Evolutionary conservation across 2,888 invertebrate genomes (phyloP).

Genomic region (Dryobota labecula): DNA sequence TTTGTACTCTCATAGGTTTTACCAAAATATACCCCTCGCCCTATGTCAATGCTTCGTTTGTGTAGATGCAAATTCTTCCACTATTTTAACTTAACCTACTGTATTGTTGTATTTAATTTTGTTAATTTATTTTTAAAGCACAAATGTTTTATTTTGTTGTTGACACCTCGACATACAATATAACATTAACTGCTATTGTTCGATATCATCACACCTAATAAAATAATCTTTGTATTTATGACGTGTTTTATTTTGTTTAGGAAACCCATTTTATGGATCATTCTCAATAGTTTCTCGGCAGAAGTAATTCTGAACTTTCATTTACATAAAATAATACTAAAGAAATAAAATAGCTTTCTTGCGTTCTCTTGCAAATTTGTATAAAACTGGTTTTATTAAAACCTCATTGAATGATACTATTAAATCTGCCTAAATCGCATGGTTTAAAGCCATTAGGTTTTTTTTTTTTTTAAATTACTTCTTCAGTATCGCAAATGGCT

Average conservation of each 20-base stretch:
- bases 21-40: conserved; percentile 83
- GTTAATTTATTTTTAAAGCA: conserved; percentile 90
- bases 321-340: not conserved
- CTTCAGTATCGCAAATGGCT: not conserved
- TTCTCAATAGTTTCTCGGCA: not conserved
- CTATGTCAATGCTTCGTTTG: conserved; percentile 84
- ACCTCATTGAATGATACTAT: not conserved
- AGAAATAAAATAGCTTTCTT: not conserved
- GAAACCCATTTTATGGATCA: not conserved
- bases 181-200: conserved; percentile 89
- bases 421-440: not conserved
- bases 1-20: conserved; percentile 59
- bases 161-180: conserved; percentile 86
- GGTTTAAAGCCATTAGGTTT: no score
- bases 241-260: conserved; percentile 72
- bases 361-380: not conserved
- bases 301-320: not conserved
- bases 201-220: conserved; percentile 89
- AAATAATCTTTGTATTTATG: conserved; percentile 87
- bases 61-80: conserved; percentile 75
- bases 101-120: conserved; percentile 88
- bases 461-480: no score
- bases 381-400: not conserved
- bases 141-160: conserved; percentile 89
- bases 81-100: conserved; percentile 81